Evolutionary conservation across 1,140 invertebrate genomes (phyloP), one percentile per base, ranked within the genome.

Genomic region (Drosophila nikananu): DNA sequence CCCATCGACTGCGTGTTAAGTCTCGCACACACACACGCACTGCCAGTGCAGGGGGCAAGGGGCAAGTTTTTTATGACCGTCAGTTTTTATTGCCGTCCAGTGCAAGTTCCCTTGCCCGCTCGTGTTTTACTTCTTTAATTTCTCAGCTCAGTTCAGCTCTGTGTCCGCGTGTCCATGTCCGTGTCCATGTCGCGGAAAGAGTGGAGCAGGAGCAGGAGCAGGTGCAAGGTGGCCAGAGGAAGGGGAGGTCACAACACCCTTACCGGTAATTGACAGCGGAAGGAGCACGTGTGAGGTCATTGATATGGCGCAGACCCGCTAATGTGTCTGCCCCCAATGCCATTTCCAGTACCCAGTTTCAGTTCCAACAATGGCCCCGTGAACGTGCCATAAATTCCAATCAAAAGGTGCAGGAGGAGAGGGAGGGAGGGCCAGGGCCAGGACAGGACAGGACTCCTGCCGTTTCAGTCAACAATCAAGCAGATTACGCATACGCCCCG

Each of bases 81-180:
- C 67, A 54, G 70, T 81, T 89, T 89, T 89, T 89, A 90, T 89
- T 84, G 84, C 81, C 80, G 77, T 78, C 60, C 57, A 73, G 60
- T 78, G 79, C 78, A 77, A 51, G 51, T 32, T 25, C 44, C 19
- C 42, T 37, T 0, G 52, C 32, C 35, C 51, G 55, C 41, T 51
- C 75, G 77, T 89, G 77, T 75, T 89, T 90, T 90, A 90, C 81
- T 84, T 89, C 84, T 84, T 89, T 90, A 90, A 89, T 89, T 89
- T 81, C 81, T 84, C 73, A 74, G 63, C 80, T 44, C 60, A 39
- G 44, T 41, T 62, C 37, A 19, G 23, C 37, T 57, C n/a, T n/a
- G 12, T 52, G 30, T 67, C 67, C 57, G 77, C 12, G 32, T 39
- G 72, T 44, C 65, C 25, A 17, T 51, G 60, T 67, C 64, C 63